These are phyloP conservation scores for Drosophila longiperda DNA, from an alignment of 2,888 invertebrate species.

Conservation along the genomic window DNA sequence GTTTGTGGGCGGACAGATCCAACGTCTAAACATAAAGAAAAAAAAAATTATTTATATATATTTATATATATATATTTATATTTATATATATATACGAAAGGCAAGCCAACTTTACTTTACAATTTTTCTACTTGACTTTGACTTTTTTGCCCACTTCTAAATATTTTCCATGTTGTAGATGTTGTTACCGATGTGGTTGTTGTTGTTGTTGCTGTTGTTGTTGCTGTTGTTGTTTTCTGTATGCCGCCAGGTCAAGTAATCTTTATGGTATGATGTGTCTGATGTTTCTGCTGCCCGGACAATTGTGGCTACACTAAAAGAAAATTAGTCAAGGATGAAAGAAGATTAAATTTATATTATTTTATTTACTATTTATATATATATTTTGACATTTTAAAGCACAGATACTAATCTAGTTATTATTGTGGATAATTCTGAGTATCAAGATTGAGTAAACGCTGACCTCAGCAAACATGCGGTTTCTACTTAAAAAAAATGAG, in stretches of 20 bases:
- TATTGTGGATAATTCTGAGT: not conserved
- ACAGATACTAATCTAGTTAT: too few species aligned
- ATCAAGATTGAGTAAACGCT: not conserved
- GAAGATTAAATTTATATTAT: too few species aligned
- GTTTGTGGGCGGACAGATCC: slow-evolving; percentile 4
- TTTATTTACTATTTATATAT: too few species aligned
- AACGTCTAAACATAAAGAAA: slow-evolving; percentile 17
- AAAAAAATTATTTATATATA: not conserved
- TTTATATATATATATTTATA: not conserved
- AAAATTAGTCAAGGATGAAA: not conserved
- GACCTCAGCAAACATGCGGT: not conserved
- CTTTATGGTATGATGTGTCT: slow-evolving; percentile 38
- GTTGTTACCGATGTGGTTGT: not conserved
- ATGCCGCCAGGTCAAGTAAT: slow-evolving; percentile 57
- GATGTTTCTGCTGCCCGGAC: not conserved
- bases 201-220: not conserved
- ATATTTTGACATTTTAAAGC: too few species aligned
- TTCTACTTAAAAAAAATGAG: not conserved
- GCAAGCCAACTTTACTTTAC: slow-evolving; percentile 52
- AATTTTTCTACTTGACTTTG: slow-evolving; percentile 76
- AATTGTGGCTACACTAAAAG: not conserved
- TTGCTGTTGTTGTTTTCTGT: slow-evolving; percentile 17
- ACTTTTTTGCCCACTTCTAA: slow-evolving; percentile 34
- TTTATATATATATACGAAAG: slow-evolving; percentile 55
- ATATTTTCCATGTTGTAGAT: slow-evolving; percentile 7